Conservation (phyloP, 2,113 vertebrate species). For the Pardalotus punctatus region DNA sequence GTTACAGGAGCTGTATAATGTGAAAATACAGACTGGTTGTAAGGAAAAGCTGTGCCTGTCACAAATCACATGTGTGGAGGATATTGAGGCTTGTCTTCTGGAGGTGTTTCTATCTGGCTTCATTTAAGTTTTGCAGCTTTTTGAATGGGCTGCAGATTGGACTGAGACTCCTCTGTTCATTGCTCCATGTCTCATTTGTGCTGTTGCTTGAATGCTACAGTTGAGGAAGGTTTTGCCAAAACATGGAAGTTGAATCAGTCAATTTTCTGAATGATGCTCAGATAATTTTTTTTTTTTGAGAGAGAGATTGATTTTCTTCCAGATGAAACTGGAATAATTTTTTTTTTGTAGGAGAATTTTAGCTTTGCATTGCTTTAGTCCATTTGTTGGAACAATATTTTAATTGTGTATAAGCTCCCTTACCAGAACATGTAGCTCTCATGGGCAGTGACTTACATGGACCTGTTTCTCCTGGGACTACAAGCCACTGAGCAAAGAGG, state of each 20-base stretch:
- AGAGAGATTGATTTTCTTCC: background rate
- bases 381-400: background rate
- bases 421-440: background rate
- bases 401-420: background rate
- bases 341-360: background rate
- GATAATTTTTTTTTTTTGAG: background rate
- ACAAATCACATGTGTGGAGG: background rate
- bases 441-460: background rate
- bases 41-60: background rate
- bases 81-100: background rate
- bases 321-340: background rate
- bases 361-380: background rate
- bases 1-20: background rate
- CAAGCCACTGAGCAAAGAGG: background rate
- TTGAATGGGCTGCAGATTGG: background rate
- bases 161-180: fast-evolving
- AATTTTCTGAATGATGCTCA: background rate
- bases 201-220: background rate
- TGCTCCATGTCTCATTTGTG: background rate
- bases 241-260: background rate
- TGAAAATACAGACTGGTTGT: background rate
- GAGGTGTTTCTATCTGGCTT: background rate
- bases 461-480: background rate
- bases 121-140: background rate
- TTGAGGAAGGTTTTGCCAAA: background rate